These are phyloP conservation scores for Venturia canescens DNA, from an alignment of 1,140 invertebrate genomes.

Conservation along the genomic window DNA sequence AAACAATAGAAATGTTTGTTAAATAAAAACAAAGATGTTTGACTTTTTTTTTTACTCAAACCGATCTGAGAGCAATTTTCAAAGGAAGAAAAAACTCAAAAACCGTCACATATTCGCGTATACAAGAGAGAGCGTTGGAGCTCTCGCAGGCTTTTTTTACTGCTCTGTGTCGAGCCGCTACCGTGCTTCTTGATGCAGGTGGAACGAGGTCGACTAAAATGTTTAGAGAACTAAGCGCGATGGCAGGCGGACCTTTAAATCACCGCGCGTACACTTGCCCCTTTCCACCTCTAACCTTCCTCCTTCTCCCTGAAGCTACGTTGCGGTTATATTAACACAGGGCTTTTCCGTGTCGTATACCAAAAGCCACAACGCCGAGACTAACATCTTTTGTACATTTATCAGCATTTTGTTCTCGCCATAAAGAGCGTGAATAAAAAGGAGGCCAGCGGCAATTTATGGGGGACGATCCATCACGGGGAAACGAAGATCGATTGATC, in stretches of 20 bases:
- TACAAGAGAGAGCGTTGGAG: no score
- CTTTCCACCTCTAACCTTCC: constrained; percentile 40
- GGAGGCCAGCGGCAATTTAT: not conserved
- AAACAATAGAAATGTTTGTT: no score
- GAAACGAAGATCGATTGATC: not conserved
- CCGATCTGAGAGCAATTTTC: no score
- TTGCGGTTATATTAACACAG: constrained; percentile 4
- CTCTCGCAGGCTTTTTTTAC: constrained; percentile 17
- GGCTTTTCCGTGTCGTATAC: constrained; percentile 23
- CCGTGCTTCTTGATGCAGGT: constrained; percentile 71
- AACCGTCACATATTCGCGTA: no score
- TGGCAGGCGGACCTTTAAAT: constrained; percentile 59
- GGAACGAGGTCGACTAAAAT: constrained; percentile 71
- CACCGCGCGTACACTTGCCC: constrained; percentile 57
- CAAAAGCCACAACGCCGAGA: constrained; percentile 21
- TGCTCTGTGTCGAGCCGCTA: no score
- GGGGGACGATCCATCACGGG: not conserved
- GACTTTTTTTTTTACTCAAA: no score
- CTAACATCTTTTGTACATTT: constrained; percentile 19
- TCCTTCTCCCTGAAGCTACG: not conserved
- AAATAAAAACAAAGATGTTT: no score
- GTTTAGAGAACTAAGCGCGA: constrained; percentile 69
- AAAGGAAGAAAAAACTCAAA: no score
- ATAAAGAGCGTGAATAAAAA: not conserved
- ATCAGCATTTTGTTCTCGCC: constrained; percentile 10